Evolutionary conservation across 2,797 vertebrate species (phyloP), one percentile per base, ranked within the genome.

Genomic region (Takifugu ocellatus): DNA sequence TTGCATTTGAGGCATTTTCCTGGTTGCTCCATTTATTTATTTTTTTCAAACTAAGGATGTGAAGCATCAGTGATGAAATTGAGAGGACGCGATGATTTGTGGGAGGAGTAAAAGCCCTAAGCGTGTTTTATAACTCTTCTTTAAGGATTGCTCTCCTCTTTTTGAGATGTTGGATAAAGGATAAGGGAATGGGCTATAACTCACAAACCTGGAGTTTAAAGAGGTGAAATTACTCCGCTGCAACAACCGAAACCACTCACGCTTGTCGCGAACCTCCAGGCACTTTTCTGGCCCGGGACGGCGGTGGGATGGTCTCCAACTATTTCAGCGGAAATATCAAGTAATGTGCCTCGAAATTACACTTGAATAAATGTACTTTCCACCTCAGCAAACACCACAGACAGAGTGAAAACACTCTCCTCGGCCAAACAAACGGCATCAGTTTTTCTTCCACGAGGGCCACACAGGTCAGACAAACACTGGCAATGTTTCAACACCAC

Each of bases 391-490:
- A 58, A 79, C 61, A 71, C 36, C 65, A 81, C 9, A 62, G 58
- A 64, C 68, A 67, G 60, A 77, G 74, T 84, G 74, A 84, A 79
- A 82, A 84, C 79, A 84, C 58, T 68, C 73, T 74, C 73, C 68
- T 78, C 79, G 68, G 69, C 66, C 74, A n/a, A 64, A 68, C 68
- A 76, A 76, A 74, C 85, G 68, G 73, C 69, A 64, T 90, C 87
- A 88, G 59, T 83, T 85, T 92, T 93, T 90, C 88, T 88, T 52
- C 70, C 72, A 61, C 6, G 44, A 54, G 60, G 81, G 83, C 76
- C 77, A 74, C 72, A 78, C 80, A 89, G 91, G 89, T 91, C 90
- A 89, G 75, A 74, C 82, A 92, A 91, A 87, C 84, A 79, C 62
- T 83, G 79, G 79, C 84, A 75, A 72, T 50, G 49, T 71, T 84